phyloP scores from a whole-genome alignment of 2,113 vertebrate genomes.

The Kryptolebias marmoratus region DNA sequence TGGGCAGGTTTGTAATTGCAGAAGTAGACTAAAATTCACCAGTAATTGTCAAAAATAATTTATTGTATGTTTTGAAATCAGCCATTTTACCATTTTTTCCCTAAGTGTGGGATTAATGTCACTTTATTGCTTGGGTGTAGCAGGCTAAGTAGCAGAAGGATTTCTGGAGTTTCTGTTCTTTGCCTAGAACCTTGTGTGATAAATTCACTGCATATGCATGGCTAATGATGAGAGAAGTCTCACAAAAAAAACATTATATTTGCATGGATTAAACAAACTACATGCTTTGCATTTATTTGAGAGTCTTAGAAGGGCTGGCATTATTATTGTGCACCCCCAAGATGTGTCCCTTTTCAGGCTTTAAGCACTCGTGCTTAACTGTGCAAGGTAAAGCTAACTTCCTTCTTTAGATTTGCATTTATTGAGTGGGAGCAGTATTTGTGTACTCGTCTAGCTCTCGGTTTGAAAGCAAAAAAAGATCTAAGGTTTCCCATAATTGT shows the following conservation, averaged over 20 bases:
- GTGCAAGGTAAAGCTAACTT: no score
- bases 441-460: neutral
- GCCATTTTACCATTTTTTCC: neutral
- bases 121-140: neutral
- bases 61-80: no score
- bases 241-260: neutral
- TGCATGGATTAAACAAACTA: neutral
- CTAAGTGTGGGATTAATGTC: neutral
- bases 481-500: constrained; percentile 1
- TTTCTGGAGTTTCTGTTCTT: neutral
- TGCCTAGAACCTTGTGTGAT: neutral
- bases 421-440: neutral
- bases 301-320: neutral
- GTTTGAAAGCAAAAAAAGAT: constrained; percentile 11
- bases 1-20: neutral
- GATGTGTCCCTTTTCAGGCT: neutral
- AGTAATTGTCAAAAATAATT: neutral
- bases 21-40: neutral
- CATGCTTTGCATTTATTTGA: neutral
- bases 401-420: neutral
- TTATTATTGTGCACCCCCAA: neutral
- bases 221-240: neutral
- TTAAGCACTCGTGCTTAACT: neutral
- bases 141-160: neutral
- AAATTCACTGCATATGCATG: neutral